A percentile compares a stretch with the other conserved stretches of the same genome.
Conservation (phyloP, 1,140 invertebrate genomes). For the Drosophila novamexicana region DNA sequence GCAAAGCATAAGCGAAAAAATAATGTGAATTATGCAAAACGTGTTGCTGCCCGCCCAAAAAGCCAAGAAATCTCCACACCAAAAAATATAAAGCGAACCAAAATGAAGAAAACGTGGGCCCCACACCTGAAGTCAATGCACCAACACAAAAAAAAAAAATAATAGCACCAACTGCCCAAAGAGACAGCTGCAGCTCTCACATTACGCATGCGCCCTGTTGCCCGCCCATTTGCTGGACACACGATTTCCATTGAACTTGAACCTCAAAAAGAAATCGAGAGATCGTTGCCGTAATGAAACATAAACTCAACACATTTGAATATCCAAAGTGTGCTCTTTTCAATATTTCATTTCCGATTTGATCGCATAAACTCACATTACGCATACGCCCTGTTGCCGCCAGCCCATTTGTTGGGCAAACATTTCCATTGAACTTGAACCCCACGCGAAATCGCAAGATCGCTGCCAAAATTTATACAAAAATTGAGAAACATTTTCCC, state of each 20-base stretch:
- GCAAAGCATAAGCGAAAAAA: slow-evolving; percentile 69
- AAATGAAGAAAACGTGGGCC: slow-evolving; percentile 2
- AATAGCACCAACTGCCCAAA: background rate
- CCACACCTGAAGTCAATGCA: slow-evolving; percentile 35
- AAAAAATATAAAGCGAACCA: background rate
- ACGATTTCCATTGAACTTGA: slow-evolving; percentile 42
- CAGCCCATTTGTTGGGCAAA: background rate
- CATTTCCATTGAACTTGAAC: slow-evolving; percentile 6
- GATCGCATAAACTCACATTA: too few species aligned
- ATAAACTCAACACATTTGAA: too few species aligned
- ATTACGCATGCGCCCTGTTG: slow-evolving; percentile 49
- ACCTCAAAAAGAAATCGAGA: slow-evolving; percentile 7
- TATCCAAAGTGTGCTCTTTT: too few species aligned
- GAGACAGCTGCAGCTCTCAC: slow-evolving; percentile 14
- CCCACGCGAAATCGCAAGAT: background rate
- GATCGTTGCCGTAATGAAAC: too few species aligned
- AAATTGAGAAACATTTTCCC: slow-evolving; percentile 7
- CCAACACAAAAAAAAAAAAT: slow-evolving; percentile 3
- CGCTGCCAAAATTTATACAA: background rate
- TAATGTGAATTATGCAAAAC: slow-evolving; percentile 77
- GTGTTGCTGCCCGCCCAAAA: slow-evolving; percentile 39
- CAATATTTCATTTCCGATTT: too few species aligned
- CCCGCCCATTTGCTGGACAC: background rate
- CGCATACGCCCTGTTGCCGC: too few species aligned
- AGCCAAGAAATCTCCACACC: slow-evolving; percentile 41